phyloP scores from a whole-genome alignment of 2,797 vertebrate genomes.

The Anomalospiza imberbis region DNA sequence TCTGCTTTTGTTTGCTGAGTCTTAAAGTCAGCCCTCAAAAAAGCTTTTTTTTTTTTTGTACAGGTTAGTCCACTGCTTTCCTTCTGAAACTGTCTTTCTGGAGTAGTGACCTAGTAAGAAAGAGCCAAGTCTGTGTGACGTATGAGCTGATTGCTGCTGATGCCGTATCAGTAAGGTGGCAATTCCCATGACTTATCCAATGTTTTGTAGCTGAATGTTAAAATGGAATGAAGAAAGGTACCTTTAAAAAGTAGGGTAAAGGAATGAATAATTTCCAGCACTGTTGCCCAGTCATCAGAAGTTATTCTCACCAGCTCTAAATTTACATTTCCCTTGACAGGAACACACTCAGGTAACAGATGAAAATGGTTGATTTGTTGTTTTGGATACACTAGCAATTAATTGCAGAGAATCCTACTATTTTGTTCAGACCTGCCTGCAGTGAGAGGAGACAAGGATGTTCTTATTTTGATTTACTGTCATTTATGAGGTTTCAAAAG shows the following conservation, averaged over 20 bases:
- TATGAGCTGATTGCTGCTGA: neutral
- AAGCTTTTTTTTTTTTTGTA: neutral
- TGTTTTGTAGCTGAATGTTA: neutral
- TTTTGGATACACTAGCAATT: neutral
- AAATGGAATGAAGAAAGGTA: neutral
- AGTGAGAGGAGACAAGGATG: neutral
- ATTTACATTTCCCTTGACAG: slow-evolving; percentile 10
- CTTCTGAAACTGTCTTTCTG: neutral
- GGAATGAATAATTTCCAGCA: neutral
- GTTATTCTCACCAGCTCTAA: neutral
- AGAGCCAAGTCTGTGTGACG: neutral
- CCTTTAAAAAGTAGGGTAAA: neutral
- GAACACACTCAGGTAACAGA: neutral
- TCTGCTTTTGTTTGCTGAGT: neutral
- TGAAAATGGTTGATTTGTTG: neutral
- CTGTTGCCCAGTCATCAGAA: neutral
- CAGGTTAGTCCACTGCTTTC: neutral
- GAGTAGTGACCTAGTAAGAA: neutral
- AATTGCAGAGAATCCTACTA: neutral
- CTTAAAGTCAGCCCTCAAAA: neutral
- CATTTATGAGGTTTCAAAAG: neutral
- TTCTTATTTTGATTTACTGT: neutral
- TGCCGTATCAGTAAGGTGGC: neutral
- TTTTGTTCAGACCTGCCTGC: neutral
- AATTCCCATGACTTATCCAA: neutral